Percentiles rank a stretch among this genome's conserved stretches.
Evolutionary conservation across 1,140 invertebrate species (phyloP).

Genomic region (Neodiprion lecontei): DNA sequence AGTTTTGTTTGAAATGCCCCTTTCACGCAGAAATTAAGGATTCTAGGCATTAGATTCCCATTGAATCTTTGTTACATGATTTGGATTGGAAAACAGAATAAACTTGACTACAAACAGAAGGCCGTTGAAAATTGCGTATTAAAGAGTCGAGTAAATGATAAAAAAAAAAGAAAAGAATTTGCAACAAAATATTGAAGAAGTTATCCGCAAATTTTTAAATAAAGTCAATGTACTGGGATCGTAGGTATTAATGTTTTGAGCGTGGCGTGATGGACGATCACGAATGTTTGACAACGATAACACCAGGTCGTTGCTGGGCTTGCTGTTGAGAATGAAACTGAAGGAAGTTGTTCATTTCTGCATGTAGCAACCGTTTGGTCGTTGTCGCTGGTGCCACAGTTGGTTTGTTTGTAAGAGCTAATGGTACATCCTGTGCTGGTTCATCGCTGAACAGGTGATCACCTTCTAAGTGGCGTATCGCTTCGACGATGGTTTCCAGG

Average conservation of each 20-base stretch:
- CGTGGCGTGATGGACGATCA: constrained; percentile 58
- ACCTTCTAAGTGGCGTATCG: constrained; percentile 95
- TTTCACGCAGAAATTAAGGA: too few relatives aligned
- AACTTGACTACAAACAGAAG: neutral
- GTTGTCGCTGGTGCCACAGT: constrained; percentile 33
- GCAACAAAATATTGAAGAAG: neutral
- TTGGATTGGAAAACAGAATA: neutral
- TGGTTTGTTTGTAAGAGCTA: constrained; percentile 76
- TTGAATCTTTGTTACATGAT: neutral
- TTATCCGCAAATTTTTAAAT: neutral
- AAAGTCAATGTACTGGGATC: constrained; percentile 15
- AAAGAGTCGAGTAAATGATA: neutral
- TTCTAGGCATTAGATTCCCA: too few relatives aligned
- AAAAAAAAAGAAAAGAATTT: neutral
- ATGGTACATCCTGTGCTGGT: constrained; percentile 71
- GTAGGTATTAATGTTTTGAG: constrained; percentile 12
- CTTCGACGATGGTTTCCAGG: constrained; percentile 96
- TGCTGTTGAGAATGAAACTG: constrained; percentile 65
- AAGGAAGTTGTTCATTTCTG: constrained; percentile 71
- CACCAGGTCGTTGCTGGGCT: constrained; percentile 80
- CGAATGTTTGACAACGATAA: constrained; percentile 85
- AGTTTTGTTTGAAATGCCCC: too few relatives aligned
- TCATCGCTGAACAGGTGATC: constrained; percentile 88
- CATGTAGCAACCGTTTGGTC: constrained; percentile 60
- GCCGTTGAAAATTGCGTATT: constrained; percentile 1